phyloP scores from a whole-genome alignment of 2,888 invertebrate species.

The Bimastos eiseni region DNA sequence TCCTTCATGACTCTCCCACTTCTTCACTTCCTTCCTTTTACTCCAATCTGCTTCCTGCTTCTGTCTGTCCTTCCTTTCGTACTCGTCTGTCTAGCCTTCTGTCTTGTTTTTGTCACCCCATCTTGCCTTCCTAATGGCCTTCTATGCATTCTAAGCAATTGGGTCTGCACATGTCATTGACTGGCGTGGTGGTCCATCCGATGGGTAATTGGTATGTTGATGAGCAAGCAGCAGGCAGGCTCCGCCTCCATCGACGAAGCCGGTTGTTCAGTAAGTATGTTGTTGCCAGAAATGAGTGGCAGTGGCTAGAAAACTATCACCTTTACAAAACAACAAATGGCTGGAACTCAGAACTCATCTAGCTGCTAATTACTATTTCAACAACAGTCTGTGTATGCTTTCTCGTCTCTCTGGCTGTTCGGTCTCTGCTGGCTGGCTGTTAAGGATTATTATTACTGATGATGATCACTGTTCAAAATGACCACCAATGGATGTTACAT shows the following conservation, averaged over 20 bases:
- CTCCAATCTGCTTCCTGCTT: background rate
- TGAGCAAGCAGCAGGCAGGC: background rate
- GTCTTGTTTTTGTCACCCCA: background rate
- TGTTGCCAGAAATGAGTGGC: background rate
- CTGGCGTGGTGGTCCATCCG: background rate
- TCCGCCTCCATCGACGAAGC: background rate
- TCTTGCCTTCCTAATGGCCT: background rate
- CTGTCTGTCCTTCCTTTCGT: background rate
- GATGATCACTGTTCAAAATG: background rate
- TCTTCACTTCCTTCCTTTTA: background rate
- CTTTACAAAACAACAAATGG: background rate
- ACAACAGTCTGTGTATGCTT: background rate
- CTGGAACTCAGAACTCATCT: background rate
- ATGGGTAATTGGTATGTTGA: background rate
- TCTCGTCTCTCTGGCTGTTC: background rate
- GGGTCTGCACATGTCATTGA: background rate
- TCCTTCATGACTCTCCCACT: background rate
- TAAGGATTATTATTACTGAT: background rate
- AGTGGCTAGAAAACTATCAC: background rate
- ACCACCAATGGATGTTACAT: background rate
- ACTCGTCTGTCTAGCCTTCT: background rate
- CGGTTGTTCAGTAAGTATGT: background rate
- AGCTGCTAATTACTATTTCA: background rate
- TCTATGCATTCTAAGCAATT: background rate
- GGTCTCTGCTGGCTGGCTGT: background rate